These are phyloP conservation scores for Crotalus viridis DNA, from an alignment of 2,113 vertebrate species.

Conservation along the genomic window DNA sequence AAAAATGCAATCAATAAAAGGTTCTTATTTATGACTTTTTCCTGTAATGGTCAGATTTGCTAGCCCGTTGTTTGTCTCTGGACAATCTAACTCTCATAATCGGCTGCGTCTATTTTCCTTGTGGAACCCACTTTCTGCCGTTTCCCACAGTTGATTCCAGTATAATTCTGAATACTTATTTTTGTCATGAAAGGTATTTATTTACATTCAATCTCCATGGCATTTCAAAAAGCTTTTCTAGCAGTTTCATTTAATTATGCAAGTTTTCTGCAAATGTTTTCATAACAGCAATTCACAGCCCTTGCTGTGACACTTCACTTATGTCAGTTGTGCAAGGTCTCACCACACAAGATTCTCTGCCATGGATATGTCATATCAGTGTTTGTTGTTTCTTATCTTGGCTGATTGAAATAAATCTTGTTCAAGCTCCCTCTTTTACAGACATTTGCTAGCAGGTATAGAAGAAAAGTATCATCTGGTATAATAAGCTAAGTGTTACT, in stretches of 20 bases:
- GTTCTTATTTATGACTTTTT: background rate
- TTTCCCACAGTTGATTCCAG: conserved; percentile 30
- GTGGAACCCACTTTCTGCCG: background rate
- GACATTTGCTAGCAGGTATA: conserved; percentile 61
- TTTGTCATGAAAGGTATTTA: conserved; percentile 64
- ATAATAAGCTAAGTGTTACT: conserved; percentile 81
- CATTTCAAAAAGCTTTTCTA: conserved; percentile 73
- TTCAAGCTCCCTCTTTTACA: conserved; percentile 64
- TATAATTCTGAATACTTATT: conserved; percentile 39
- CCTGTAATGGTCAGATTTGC: background rate
- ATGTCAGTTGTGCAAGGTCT: conserved; percentile 71
- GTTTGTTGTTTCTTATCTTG: conserved; percentile 63
- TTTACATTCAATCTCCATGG: conserved; percentile 60
- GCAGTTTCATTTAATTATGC: conserved; percentile 79
- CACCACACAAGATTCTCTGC: conserved; percentile 51
- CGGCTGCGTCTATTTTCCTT: background rate
- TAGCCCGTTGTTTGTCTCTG: background rate
- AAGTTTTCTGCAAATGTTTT: conserved; percentile 79
- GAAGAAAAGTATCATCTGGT: conserved; percentile 79
- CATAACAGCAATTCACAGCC: conserved; percentile 81
- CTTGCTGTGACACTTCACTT: conserved; percentile 70
- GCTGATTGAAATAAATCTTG: conserved; percentile 66
- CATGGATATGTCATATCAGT: conserved; percentile 61
- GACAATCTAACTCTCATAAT: background rate
- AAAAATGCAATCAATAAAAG: background rate